phyloP scores from a whole-genome alignment of 2,888 invertebrate genomes.

The Caenorhabditis panamensis region DNA sequence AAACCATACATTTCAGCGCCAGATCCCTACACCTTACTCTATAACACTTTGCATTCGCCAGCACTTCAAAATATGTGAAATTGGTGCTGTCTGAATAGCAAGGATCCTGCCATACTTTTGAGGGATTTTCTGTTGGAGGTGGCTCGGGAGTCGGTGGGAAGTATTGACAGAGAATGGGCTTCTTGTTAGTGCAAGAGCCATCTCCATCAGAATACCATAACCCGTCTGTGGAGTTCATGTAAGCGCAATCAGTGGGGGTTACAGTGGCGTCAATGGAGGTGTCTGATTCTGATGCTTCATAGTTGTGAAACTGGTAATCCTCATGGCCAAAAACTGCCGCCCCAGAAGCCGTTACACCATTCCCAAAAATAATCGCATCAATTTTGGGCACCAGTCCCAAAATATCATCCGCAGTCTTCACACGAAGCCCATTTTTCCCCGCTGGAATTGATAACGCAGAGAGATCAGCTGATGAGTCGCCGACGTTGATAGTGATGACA shows the following conservation, averaged over 20 bases:
- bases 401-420: constrained; percentile 39
- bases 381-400: constrained; percentile 26
- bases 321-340: no score
- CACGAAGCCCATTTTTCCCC: constrained; percentile 13
- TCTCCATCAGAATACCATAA: constrained; percentile 41
- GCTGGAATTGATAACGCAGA: constrained; percentile 24
- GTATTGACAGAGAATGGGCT: constrained; percentile 25
- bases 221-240: constrained; percentile 20
- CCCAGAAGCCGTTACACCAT: no score
- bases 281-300: constrained; percentile 14
- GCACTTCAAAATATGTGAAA: constrained; percentile 27
- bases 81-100: constrained; percentile 22
- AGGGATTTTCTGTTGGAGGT: constrained; percentile 37
- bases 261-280: constrained; percentile 4
- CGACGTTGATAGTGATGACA: constrained; percentile 44
- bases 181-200: constrained; percentile 5
- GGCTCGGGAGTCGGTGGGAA: constrained; percentile 19
- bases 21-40: background rate
- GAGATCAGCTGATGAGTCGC: constrained; percentile 14
- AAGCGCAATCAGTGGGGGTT: constrained; percentile 28
- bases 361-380: constrained; percentile 41
- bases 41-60: constrained; percentile 32
- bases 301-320: no score
- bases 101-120: constrained; percentile 28
- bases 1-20: background rate